Conservation (phyloP, 2,113 vertebrate species). For the Cygnus buccinator region DNA sequence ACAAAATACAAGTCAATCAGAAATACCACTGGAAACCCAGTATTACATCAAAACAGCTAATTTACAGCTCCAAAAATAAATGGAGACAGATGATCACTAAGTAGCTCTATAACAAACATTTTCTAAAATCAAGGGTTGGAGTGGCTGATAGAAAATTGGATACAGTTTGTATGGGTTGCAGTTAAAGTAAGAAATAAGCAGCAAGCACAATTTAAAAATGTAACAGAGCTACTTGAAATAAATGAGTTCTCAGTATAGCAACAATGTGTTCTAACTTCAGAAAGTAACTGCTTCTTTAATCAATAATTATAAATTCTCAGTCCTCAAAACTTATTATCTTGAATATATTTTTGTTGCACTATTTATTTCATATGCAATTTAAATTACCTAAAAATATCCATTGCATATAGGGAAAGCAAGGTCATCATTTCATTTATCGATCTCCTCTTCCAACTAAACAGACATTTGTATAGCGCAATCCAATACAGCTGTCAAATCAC, state of each 20-base stretch:
- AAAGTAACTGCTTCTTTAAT: background rate
- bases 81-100: background rate
- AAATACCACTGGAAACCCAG: background rate
- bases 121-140: background rate
- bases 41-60: background rate
- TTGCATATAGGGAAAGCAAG: background rate
- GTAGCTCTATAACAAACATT: background rate
- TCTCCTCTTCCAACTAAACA: background rate
- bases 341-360: background rate
- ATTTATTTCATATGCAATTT: constrained; percentile 1
- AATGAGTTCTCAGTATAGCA: background rate
- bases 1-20: background rate
- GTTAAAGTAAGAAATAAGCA: background rate
- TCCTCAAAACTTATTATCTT: background rate
- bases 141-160: background rate
- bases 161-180: background rate
- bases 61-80: background rate
- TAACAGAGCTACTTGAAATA: background rate
- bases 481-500: background rate
- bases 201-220: background rate
- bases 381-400: constrained; percentile 11
- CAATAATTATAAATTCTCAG: background rate
- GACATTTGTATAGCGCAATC: constrained; percentile 9
- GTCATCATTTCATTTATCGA: constrained; percentile 33
- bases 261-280: background rate